Evolutionary conservation across 2,797 vertebrate genomes (phyloP), one percentile per base, ranked within the genome.

Genomic region (Passerculus sandwichensis): DNA sequence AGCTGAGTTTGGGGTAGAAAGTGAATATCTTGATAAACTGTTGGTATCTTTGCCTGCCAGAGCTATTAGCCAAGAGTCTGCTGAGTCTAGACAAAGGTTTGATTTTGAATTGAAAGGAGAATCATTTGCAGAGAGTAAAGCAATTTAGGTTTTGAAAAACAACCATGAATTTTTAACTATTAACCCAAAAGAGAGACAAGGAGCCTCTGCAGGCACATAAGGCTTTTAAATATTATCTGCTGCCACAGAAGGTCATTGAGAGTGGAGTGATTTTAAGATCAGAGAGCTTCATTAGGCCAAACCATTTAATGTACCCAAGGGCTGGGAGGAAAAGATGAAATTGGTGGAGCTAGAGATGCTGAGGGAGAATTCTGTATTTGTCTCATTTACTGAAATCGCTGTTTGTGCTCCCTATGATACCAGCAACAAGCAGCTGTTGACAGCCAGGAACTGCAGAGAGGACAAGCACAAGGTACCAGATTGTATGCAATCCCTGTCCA

Each of bases 111-210:
- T 95, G 96, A 97, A 97, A 91, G 83, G 84, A 48, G 97, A 97
- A 97, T 77, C 57, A 93, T 95, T 97, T 96, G 97, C 96, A 97
- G 95, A 96, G 88, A 95, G 92, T 95, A 97, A 97, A 97, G 97
- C 95, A 95, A 97, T 96, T 98, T 96, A 97, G 97, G 97, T 96
- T 97, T 97, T 97, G 95, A 97, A 97, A 98, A 97, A 97, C 93
- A 91, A 97, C 96, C 96, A 98, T 98, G 97, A 98, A 98, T 98
- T 98, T 98, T 98, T 98, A 98, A 98, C 96, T 88, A 98, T 97
- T 97, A 88, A 93, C 97, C 96, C 94, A 92, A 96, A 97, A 93
- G 94, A 97, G 96, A 98, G 97, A 98, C 97, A 96, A 94, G 45
- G 47, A 98, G 98, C 85, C 96, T 97, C 94, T 95, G 48, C 72